Evolutionary conservation across 2,888 invertebrate genomes (phyloP), one percentile per base, ranked within the genome.

Genomic region (Sphaerolaimus hirsutus): DNA sequence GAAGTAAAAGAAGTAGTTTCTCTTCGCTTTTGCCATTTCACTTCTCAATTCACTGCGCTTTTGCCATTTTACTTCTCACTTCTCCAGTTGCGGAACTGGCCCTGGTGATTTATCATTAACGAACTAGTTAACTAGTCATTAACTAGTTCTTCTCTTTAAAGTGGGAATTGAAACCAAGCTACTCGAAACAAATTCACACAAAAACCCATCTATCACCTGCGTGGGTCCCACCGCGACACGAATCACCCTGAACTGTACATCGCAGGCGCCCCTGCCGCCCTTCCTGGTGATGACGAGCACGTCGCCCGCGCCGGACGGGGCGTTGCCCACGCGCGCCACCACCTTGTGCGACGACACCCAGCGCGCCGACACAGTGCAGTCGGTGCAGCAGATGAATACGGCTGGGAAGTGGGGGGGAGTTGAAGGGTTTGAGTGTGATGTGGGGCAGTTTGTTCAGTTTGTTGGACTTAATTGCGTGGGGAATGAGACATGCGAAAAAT

Each of bases 321-420:
- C 81, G 1, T 82, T 79, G 0, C 91, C 91, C 4, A 89, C 82
- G 48, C 93, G 75, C 0, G 91, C 91, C 44, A 89, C 77, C 52
- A 97, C 87, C 71, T 97, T 97, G 62, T 87, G 93, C 29, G 79
- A 74, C 1, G 89, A 86, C 62, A 87, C 84, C 97, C 97, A 97
- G 72, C 93, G 91, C 46, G 26, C 25, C 4, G 4, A n/a, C 7
- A 41, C 17, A 2, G 26, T 26, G 19, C 41, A 93, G 62, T 97
- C 91, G 54, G 81, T 80, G 0, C 83, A 89, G 68, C 93, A 93
- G 57, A 99, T 91, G 59, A 78, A 79, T 10, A 97, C 68, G 46
- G 83, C 87, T 84, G 24, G 5, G 25, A 51, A 49, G 35, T n/a
- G n/a, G n/a, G n/a, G n/a, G n/a, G n/a, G n/a, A n/a, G n/a, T n/a